Evolutionary conservation across 2,113 vertebrate genomes (phyloP).

Genomic region (Apodemus sylvaticus): DNA sequence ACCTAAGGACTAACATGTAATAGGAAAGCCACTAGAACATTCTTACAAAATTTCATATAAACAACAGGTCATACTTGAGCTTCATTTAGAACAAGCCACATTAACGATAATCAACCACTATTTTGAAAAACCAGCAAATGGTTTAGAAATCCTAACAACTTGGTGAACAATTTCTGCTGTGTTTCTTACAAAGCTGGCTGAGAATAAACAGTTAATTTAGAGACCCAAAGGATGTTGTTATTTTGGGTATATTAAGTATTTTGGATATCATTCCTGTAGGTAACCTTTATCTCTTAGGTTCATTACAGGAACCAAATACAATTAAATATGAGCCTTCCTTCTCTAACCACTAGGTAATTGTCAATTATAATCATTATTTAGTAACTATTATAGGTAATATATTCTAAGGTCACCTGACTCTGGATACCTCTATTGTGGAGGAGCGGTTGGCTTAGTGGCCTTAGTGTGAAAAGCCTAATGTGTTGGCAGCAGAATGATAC

Average conservation of each 20-base stretch:
- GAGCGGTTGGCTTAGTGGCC: not conserved
- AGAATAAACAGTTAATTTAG: constrained; percentile 8
- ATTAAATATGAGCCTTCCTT: not conserved
- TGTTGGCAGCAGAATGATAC: not conserved
- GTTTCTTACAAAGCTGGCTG: not conserved
- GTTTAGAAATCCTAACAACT: constrained; percentile 8
- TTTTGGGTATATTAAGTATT: not conserved
- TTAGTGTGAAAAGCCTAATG: not conserved
- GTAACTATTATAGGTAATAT: not conserved
- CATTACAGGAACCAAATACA: not conserved
- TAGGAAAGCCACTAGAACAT: not conserved
- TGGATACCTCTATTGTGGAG: not conserved
- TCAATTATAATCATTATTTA: not conserved
- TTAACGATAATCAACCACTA: not conserved
- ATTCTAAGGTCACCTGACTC: not conserved
- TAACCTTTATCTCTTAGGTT: not conserved
- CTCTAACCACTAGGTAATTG: not conserved
- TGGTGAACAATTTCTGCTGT: not conserved
- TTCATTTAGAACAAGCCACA: not conserved
- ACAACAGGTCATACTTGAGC: not conserved
- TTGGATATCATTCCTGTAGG: not conserved
- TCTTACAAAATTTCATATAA: not conserved
- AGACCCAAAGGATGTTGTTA: not conserved
- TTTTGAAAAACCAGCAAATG: not conserved
- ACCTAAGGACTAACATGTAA: not conserved